Conservation (phyloP, 2,888 invertebrate species). For the Hanleya hanleyi region DNA sequence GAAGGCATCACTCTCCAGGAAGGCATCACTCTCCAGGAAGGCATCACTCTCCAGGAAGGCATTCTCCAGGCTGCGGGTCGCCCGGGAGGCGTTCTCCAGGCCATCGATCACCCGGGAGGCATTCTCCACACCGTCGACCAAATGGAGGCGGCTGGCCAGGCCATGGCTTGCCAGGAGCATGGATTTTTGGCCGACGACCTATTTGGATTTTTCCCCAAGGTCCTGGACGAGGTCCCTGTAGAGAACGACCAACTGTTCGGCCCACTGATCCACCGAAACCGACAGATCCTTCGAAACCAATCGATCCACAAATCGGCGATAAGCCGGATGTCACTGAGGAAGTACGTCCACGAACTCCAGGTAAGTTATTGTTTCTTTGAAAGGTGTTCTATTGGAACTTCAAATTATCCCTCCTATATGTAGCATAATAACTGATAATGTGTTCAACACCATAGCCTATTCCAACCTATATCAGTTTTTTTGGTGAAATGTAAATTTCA, state of each 20-base stretch:
- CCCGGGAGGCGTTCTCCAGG: background rate
- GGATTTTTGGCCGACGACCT: background rate
- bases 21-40: background rate
- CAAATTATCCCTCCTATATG: no score
- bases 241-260: background rate
- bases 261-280: background rate
- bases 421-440: no score
- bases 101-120: background rate
- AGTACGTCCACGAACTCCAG: background rate
- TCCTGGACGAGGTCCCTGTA: background rate
- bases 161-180: background rate
- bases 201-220: background rate
- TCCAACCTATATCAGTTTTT: no score
- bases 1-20: background rate
- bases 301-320: no score
- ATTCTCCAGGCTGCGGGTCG: background rate
- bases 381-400: no score
- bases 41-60: background rate
- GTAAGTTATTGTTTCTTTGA: background rate
- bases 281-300: no score
- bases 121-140: background rate
- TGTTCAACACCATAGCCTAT: no score
- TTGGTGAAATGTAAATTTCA: no score
- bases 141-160: background rate
- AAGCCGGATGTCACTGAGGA: background rate